These are phyloP conservation scores for Kuschelorhynchus macadamiae DNA, from an alignment of 2,888 invertebrate genomes.

Conservation along the genomic window DNA sequence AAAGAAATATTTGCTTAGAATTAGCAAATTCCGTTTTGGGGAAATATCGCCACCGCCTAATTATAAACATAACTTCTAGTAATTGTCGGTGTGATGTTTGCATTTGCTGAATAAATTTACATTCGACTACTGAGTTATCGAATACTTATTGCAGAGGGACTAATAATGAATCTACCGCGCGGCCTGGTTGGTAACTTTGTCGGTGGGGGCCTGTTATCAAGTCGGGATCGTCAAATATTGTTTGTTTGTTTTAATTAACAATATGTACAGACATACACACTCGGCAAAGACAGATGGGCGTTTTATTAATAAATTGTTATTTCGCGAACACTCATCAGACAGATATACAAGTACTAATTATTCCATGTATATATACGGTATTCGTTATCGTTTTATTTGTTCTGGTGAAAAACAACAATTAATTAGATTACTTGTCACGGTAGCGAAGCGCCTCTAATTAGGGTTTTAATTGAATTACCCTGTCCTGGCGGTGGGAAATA, in stretches of 20 bases:
- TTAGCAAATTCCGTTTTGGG: slow-evolving; percentile 67
- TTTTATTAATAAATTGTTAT: slow-evolving; percentile 43
- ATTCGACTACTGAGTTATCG: slow-evolving; percentile 66
- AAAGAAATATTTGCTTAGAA: slow-evolving; percentile 65
- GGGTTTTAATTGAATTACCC: slow-evolving; percentile 23
- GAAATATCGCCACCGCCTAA: slow-evolving; percentile 68
- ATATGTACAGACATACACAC: slow-evolving; percentile 38
- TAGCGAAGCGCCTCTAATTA: slow-evolving; percentile 30
- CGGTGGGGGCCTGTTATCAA: slow-evolving; percentile 57
- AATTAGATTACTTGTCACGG: slow-evolving; percentile 33
- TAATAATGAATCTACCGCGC: slow-evolving; percentile 57
- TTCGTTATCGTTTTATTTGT: slow-evolving; percentile 36
- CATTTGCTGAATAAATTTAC: slow-evolving; percentile 66
- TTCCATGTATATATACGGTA: slow-evolving; percentile 28
- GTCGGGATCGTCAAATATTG: slow-evolving; percentile 60
- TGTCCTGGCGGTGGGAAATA: not conserved
- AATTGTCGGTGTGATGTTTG: slow-evolving; percentile 67
- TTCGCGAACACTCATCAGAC: slow-evolving; percentile 29
- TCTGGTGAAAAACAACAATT: slow-evolving; percentile 23
- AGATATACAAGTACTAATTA: slow-evolving; percentile 42
- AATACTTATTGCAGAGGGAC: slow-evolving; percentile 61
- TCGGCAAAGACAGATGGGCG: slow-evolving; percentile 41
- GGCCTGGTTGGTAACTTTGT: slow-evolving; percentile 55
- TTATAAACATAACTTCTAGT: slow-evolving; percentile 67
- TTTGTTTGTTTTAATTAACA: slow-evolving; percentile 61